Evolutionary conservation across 2,113 vertebrate genomes (phyloP), one percentile per base, ranked within the genome.

Genomic region (Trogon surrucura): DNA sequence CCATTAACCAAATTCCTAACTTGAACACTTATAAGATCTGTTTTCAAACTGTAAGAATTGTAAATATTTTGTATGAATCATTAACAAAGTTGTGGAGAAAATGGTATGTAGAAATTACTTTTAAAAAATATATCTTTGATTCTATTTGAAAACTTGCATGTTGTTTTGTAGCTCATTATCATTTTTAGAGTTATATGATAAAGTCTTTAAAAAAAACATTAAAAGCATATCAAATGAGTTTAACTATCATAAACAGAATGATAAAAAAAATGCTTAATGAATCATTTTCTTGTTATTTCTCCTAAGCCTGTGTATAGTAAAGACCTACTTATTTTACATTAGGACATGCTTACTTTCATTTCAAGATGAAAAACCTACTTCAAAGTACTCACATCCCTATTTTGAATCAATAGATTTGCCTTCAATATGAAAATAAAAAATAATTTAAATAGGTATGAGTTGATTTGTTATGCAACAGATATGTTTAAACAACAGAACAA

Each of bases 201-300:
- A 88, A 83, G 15, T 62, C 30, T 67, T 78, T 3, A 5, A 57
- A 85, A 91, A 91, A 82, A 88, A 91, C 38, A 87, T 57, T 80
- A 78, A 81, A 95, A 88, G 47, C 34, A 67, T 22, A 74, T 60
- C 23, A 74, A 95, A 92, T 87, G 20, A 87, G 61, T 75, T 87
- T 89, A 83, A 61, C 48, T 92, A 75, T 53, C 57, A 66, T 44
- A 89, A 94, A 89, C 44, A 71, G 38, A 81, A 79, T 2, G 1
- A 96, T 81, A 94, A 91, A 87, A 80, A 91, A 51, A 79, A 41
- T 36, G 53, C 65, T 89, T 91, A 96, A 86, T 80, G 32, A 87
- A 89, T 79, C 25, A 67, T 84, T 95, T 87, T 93, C 65, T 51
- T 81, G 16, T 5, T 66, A 41, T 78, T 81, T 84, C 82, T 88